Evolutionary conservation across 2,888 invertebrate genomes (phyloP).

Genomic region (Suillia variegata): DNA sequence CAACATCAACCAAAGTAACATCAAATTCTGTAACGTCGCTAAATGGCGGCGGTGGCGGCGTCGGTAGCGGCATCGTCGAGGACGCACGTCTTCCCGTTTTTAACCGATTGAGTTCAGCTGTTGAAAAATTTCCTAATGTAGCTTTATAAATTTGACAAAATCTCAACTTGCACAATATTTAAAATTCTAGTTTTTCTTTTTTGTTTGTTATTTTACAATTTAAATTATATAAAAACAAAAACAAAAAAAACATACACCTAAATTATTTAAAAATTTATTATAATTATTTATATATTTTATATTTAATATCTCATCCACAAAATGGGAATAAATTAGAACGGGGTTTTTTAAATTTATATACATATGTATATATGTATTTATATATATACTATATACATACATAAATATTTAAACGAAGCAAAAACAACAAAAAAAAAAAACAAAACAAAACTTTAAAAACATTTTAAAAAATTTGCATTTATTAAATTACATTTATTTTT

Average conservation of each 20-base stretch:
- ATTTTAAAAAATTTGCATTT: conserved; percentile 26
- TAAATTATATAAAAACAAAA: conserved; percentile 15
- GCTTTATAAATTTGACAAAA: conserved; percentile 43
- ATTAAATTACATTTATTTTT: conserved; percentile 26
- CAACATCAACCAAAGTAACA: conserved; percentile 33
- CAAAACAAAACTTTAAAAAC: conserved; percentile 6
- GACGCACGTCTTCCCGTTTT: conserved; percentile 78
- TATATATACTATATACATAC: no score
- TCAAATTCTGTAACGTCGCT: conserved; percentile 35
- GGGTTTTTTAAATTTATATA: conserved; percentile 21
- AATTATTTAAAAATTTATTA: conserved; percentile 26
- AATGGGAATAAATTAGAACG: conserved; percentile 24
- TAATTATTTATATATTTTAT: conserved; percentile 28
- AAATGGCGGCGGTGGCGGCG: no score
- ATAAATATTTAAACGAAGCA: no score
- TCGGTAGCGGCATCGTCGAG: no score
- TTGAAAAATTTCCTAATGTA: conserved; percentile 54
- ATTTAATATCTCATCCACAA: conserved; percentile 26
- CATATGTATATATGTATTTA: no score
- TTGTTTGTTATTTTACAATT: conserved; percentile 25
- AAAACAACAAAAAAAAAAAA: conserved; percentile 9
- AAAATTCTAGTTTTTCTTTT: conserved; percentile 25
- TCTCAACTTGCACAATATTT: conserved; percentile 34
- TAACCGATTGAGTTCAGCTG: conserved; percentile 69
- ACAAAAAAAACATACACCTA: conserved; percentile 18